Percentiles rank a stretch among this genome's conserved stretches.
Conservation (phyloP, 1,140 invertebrate species). For the Chrysomallon squamiferum region DNA sequence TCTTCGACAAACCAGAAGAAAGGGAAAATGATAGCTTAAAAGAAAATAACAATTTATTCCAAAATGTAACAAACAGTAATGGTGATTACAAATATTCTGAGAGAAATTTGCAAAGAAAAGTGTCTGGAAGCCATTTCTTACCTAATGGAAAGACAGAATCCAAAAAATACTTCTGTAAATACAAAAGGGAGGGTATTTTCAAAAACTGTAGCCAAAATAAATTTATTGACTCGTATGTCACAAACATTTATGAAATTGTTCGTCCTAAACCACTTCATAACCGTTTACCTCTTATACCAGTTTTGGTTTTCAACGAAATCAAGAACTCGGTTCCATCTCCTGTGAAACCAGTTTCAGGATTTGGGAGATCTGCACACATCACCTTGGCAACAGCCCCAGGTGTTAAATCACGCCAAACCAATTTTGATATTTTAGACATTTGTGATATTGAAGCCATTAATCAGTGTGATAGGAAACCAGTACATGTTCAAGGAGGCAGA, state of each 20-base stretch:
- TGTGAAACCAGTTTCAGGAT: not conserved
- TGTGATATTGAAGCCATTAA: conserved; percentile 16
- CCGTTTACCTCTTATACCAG: too few species aligned
- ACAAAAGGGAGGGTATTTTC: too few species aligned
- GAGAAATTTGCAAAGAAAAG: not conserved
- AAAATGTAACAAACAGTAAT: not conserved
- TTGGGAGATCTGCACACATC: conserved; percentile 29
- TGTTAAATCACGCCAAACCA: conserved; percentile 12
- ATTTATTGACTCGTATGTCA: too few species aligned
- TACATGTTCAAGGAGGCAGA: not conserved
- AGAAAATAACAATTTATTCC: not conserved
- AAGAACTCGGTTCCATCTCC: too few species aligned
- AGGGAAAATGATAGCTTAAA: not conserved
- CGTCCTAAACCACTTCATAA: too few species aligned
- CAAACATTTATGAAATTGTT: too few species aligned
- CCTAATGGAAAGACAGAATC: not conserved
- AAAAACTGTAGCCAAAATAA: too few species aligned
- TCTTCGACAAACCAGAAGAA: conserved; percentile 30
- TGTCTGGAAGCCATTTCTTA: not conserved
- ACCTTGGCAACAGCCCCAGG: conserved; percentile 25
- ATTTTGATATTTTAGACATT: conserved; percentile 27
- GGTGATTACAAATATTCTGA: not conserved
- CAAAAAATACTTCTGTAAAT: too few species aligned
- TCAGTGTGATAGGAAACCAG: not conserved
- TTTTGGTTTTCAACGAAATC: too few species aligned